Evolutionary conservation across 2,113 vertebrate genomes (phyloP).

Genomic region (Austrofundulus limnaeus): DNA sequence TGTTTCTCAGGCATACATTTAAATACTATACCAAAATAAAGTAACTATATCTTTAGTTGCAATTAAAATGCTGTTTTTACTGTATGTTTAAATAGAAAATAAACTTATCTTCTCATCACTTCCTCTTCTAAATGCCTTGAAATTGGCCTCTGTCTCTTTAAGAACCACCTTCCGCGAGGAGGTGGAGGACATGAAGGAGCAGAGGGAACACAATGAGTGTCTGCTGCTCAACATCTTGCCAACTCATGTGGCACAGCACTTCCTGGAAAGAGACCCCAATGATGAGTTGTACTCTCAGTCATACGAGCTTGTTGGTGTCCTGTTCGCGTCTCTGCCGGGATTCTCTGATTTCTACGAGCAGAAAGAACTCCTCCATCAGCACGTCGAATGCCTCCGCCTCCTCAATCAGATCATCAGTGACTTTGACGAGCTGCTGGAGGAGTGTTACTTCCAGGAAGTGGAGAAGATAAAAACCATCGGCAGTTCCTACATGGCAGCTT

Average conservation of each 20-base stretch:
- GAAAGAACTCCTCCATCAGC: conserved; percentile 87
- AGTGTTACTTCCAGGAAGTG: conserved; percentile 90
- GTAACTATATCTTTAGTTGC: no score
- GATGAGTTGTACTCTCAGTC: conserved; percentile 90
- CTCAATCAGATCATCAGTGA: conserved; percentile 91
- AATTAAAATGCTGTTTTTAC: no score
- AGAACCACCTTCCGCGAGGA: no score
- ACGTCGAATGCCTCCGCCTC: conserved; percentile 88
- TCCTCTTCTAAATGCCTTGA: no score
- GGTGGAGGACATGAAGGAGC: conserved; percentile 62
- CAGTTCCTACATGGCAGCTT: conserved; percentile 93
- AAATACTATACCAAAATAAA: no score
- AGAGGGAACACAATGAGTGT: conserved; percentile 88
- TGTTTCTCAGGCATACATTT: no score
- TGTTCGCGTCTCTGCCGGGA: conserved; percentile 91
- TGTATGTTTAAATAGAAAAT: no score
- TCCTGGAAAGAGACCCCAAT: conserved; percentile 86
- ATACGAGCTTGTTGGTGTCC: conserved; percentile 88
- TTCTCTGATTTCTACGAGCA: conserved; percentile 90
- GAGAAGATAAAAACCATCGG: conserved; percentile 97
- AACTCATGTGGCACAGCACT: conserved; percentile 87
- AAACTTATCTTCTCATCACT: no score
- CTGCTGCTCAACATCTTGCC: conserved; percentile 91
- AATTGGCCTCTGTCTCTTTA: no score
- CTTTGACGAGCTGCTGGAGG: conserved; percentile 91